Conservation (phyloP, 1,140 invertebrate genomes). For the Tetragnatha versicolor region DNA sequence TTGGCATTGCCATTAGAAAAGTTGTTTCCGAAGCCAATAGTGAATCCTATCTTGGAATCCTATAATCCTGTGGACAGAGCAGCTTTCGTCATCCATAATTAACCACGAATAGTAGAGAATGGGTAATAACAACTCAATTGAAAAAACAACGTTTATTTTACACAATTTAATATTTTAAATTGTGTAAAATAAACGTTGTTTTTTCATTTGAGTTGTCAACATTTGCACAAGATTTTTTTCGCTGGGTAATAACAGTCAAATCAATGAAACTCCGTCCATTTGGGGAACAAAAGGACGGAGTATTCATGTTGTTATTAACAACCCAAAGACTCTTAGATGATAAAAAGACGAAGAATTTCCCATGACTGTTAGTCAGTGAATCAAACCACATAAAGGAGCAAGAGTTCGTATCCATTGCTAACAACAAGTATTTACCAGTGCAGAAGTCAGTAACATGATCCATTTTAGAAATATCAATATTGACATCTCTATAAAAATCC, state of each 20-base stretch:
- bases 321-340: neutral
- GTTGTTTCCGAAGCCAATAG: too few species aligned
- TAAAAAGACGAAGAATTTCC: neutral
- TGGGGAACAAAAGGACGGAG: neutral
- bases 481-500: neutral
- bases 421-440: neutral
- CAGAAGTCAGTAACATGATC: neutral
- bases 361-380: neutral
- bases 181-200: too few species aligned
- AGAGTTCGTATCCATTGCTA: neutral
- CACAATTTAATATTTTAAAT: too few species aligned
- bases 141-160: too few species aligned
- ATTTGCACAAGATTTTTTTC: too few species aligned
- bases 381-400: neutral
- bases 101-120: neutral
- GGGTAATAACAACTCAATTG: neutral
- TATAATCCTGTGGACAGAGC: neutral
- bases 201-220: too few species aligned
- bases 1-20: neutral
- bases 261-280: neutral
- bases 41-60: too few species aligned
- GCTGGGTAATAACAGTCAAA: neutral
- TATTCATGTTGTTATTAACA: neutral
- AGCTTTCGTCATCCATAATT: neutral
- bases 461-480: neutral